phyloP scores from a whole-genome alignment of 2,113 vertebrate species.

The Hippopotamus amphibius region DNA sequence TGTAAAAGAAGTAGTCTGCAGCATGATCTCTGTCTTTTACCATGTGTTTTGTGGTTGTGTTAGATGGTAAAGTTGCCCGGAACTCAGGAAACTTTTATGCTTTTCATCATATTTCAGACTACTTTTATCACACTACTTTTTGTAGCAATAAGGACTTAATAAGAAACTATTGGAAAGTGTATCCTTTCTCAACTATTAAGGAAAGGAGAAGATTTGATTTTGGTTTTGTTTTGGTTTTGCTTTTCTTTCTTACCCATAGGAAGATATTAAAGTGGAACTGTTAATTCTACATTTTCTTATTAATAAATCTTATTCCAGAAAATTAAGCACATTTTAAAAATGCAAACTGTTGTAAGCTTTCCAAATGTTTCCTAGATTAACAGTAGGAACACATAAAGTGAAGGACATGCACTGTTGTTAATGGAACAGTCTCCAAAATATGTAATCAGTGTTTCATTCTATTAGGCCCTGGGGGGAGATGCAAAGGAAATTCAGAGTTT shows the following conservation, averaged over 20 bases:
- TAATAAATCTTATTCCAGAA: conserved; percentile 17
- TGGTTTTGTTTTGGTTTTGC: conserved; percentile 22
- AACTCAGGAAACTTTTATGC: conserved; percentile 11
- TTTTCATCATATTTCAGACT: conserved; percentile 48
- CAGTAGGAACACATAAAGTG: neutral
- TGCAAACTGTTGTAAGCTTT: conserved; percentile 25
- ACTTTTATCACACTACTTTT: neutral
- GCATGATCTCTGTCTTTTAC: neutral
- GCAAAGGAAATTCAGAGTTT: conserved; percentile 13
- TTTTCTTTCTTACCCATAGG: conserved; percentile 28
- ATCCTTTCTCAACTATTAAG: conserved; percentile 6
- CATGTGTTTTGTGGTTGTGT: neutral
- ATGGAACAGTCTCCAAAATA: conserved; percentile 15
- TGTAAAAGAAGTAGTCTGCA: neutral
- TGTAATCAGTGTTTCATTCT: conserved; percentile 11
- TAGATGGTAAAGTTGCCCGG: conserved; percentile 42
- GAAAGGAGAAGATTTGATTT: conserved; percentile 27
- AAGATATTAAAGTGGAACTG: conserved; percentile 36
- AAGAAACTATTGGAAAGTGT: neutral
- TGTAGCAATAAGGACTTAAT: neutral
- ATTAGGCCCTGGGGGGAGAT: neutral
- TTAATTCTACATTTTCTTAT: conserved; percentile 53
- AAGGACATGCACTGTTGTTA: neutral
- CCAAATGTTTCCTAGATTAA: conserved; percentile 22
- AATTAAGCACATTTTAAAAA: conserved; percentile 32